phyloP scores from a whole-genome alignment of 2,113 vertebrate genomes.

The Anhinga rufa region DNA sequence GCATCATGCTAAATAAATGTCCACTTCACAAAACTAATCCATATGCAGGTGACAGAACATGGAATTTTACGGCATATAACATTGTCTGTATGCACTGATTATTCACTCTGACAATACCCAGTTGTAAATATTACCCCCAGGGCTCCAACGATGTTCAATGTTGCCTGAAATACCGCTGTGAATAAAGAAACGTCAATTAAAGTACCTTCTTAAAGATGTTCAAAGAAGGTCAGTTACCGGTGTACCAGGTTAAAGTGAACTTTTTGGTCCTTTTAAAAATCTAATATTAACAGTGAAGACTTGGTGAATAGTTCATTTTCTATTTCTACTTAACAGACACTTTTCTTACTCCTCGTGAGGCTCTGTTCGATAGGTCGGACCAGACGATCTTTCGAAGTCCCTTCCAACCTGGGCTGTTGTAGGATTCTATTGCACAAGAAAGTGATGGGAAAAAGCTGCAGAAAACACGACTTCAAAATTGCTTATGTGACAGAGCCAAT shows the following conservation, averaged over 20 bases:
- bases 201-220: background rate
- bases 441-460: background rate
- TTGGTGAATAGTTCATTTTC: background rate
- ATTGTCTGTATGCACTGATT: background rate
- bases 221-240: background rate
- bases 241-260: background rate
- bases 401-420: background rate
- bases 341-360: background rate
- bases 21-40: background rate
- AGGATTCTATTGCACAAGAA: background rate
- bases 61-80: background rate
- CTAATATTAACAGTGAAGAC: background rate
- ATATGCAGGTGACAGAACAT: background rate
- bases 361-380: background rate
- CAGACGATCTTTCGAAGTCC: fast-evolving
- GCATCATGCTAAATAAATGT: background rate
- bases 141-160: background rate
- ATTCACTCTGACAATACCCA: background rate
- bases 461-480: background rate
- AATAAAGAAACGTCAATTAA: background rate
- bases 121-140: background rate
- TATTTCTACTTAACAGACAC: background rate
- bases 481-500: background rate
- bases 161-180: background rate
- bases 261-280: background rate